Base-by-base conservation (phyloP, 1,140 invertebrate species). In the Carposina sasakii region DNA sequence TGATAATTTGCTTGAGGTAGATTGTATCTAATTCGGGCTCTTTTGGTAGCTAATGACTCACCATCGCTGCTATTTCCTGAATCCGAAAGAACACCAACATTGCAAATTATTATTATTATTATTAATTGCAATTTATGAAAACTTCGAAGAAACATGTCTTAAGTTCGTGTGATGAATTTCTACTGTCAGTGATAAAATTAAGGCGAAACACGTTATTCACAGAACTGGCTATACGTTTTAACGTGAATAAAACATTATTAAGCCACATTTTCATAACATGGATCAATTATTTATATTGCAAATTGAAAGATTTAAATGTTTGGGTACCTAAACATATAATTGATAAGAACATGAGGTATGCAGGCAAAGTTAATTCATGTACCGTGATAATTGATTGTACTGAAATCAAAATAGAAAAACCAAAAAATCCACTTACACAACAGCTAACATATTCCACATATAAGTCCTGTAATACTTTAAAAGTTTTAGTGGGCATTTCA, bases 361-460 rank as follows among this genome's bases (percentile, higher is more conserved):
- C 10, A 16, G 24, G 42, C 6, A 44, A 44, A 17, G 17, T 31
- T 31, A 44, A 44, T 31, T 5, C 23, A 16, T 30, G 28, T 19
- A 44, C 42, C 8, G 42, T 44, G 6, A 44, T 44, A 44, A 30
- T 44, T 28, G 42, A 44, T 44, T 44, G 42, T 15, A 44, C 28
- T 16, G 42, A 44, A 44, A 31, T 30, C 6, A 44, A 44, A 44
- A 44, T 44, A 30, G 42, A 44, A 30, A 44, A 44, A 13, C 42
- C 42, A 3, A 16, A 30, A 30, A 44, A 44, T 30, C 42, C 42
- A 30, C 2, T 17, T 13, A 8, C 23, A 30, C 42, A 44, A 30
- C 24, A 30, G 16, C 15, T 19, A 13, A 30, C 42, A 44, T 44
- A 44, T 44, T 44, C 24, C 16, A 44, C 9, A 17, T 44, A 44